Base-by-base conservation (phyloP, 2,113 vertebrate species). In the Glareola pratincola region DNA sequence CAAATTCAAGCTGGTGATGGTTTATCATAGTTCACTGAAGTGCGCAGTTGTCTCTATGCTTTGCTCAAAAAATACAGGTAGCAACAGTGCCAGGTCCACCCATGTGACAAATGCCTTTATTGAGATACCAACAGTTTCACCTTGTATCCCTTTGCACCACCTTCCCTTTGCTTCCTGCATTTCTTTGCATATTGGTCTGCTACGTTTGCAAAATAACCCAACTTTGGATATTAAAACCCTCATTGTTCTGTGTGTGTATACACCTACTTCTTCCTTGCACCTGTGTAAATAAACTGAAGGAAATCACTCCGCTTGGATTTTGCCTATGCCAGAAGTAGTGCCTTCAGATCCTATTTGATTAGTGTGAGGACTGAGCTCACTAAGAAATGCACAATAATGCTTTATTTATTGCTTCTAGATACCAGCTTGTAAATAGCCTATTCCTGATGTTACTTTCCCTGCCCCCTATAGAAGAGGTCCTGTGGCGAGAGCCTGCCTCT, bases 1-100 rank as follows among this genome's bases (percentile, higher is more conserved):
- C 47, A 90, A 75, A 88, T 39, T 83, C 66, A 86, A 72, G 67
- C 76, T 83, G n/a, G 56, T 62, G 74, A 88, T 29, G 12, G 48
- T 57, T 91, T 75, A 66, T 57, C 37, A 69, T 1, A 8, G 78
- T 64, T 57, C 63, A 64, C 36, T 43, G 56, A 81, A 77, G 41
- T n/a, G 14, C 0, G 2, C 60, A 85, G 56, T 3, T 53, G 59
- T 62, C 50, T 67, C 47, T 62, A 60, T 0, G 9, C 62, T 81
- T 74, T 36, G 62, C 50, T 60, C 34, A 83, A 91, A 57, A 53
- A 82, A 78, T 8, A 62, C 15, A 64, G 43, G 62, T 30, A 59
- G 41, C n/a, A 41, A 68, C 54, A n/a, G 34, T 48, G 19, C 36
- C 47, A 79, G n/a, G n/a, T 54, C 32, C 18, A 72, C 50, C 54